Conservation (phyloP, 2,888 invertebrate species). For the Agelastica alni region DNA sequence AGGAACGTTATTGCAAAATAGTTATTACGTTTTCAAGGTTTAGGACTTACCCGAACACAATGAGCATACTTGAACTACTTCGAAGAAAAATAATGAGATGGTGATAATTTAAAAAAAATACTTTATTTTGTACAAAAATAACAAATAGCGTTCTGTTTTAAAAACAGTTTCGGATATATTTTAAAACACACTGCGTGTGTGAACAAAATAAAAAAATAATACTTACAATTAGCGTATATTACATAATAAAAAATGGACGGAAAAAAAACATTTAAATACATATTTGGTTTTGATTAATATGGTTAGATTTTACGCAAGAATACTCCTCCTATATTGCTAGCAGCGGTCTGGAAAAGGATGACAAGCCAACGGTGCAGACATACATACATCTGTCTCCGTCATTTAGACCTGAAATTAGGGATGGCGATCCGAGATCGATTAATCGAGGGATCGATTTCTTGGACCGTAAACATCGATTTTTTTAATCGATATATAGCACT, state of each 20-base stretch:
- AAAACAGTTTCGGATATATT: constrained; percentile 24
- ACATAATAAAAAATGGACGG: constrained; percentile 22
- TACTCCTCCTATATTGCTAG: too few relatives aligned
- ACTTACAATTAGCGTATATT: constrained; percentile 11
- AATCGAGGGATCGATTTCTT: too few relatives aligned
- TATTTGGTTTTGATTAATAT: too few relatives aligned
- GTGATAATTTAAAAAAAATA: constrained; percentile 27
- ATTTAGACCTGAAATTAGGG: too few relatives aligned
- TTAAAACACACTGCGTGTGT: constrained; percentile 10
- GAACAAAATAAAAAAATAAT: constrained; percentile 19
- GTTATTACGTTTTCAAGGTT: constrained; percentile 39
- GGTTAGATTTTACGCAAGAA: too few relatives aligned
- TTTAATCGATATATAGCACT: too few relatives aligned
- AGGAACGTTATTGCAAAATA: constrained; percentile 32
- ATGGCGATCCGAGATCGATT: too few relatives aligned
- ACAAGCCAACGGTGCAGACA: too few relatives aligned
- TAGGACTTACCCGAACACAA: constrained; percentile 30
- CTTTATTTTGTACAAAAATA: constrained; percentile 38
- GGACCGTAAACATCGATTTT: too few relatives aligned
- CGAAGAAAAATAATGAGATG: constrained; percentile 21
- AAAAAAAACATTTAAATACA: too few relatives aligned
- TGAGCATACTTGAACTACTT: constrained; percentile 42
- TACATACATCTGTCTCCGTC: too few relatives aligned
- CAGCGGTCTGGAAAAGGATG: too few relatives aligned
- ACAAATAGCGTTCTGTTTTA: constrained; percentile 28